Evolutionary conservation across 64 coral and sea anemone species (phyloP).

Genomic region (Montipora foliosa): DNA sequence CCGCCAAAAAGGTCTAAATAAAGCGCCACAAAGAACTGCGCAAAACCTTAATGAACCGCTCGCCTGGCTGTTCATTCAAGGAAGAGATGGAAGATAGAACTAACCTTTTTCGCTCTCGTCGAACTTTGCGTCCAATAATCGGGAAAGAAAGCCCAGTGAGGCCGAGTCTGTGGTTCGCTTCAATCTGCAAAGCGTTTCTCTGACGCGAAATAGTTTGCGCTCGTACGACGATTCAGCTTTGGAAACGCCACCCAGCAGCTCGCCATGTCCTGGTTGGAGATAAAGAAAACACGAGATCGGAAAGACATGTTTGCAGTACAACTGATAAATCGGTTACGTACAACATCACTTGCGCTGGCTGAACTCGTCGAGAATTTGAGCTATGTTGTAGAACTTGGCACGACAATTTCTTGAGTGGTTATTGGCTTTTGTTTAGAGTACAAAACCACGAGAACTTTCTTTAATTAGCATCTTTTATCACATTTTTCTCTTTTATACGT

Average conservation of each 20-base stretch:
- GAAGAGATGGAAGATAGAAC: background rate
- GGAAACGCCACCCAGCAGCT: background rate
- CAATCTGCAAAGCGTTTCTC: conserved; percentile 37
- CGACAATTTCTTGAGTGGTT: background rate
- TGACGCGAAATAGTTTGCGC: conserved; percentile 58
- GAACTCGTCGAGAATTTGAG: background rate
- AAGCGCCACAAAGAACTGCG: no score
- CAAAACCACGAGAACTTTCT: background rate
- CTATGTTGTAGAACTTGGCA: background rate
- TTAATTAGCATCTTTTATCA: background rate
- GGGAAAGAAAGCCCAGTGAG: conserved; percentile 44
- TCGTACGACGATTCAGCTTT: conserved; percentile 36
- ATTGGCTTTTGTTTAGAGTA: background rate
- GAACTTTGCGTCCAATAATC: conserved; percentile 28
- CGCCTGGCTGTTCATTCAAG: background rate
- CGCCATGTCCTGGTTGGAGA: background rate
- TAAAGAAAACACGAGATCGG: background rate
- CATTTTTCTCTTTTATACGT: no score
- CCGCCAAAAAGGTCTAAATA: no score
- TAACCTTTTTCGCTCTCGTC: conserved; percentile 51
- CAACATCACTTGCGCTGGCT: background rate
- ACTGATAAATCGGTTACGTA: background rate
- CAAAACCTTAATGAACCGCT: no score
- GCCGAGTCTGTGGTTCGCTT: conserved; percentile 65
- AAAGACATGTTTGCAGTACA: background rate